phyloP scores from a whole-genome alignment of 2,113 vertebrate species.

The crab-eating macaque (Macaca fascicularis) region T2T-MFA8v1.1 NC_088393.1:37848001-37848500 shows the following conservation, averaged over 20 bases:
- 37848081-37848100: not conserved
- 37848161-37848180: not conserved
- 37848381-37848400: not conserved
- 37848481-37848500: not conserved
- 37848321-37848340: not conserved
- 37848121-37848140: no score
- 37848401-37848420: not conserved
- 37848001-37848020: not conserved
- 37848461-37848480: accelerated
- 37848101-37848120: not conserved
- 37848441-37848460: not conserved
- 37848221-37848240: not conserved
- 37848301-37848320: not conserved
- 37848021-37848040: not conserved
- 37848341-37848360: not conserved
- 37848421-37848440: accelerated
- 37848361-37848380: not conserved
- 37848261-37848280: not conserved
- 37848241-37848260: not conserved
- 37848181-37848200: not conserved
- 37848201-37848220: not conserved
- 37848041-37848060: accelerated
- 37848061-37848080: no score
- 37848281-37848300: no score
- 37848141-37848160: not conserved